These are phyloP conservation scores for Dendrolimus kikuchii DNA, from an alignment of 1,140 invertebrate species.

Conservation along the genomic window DNA sequence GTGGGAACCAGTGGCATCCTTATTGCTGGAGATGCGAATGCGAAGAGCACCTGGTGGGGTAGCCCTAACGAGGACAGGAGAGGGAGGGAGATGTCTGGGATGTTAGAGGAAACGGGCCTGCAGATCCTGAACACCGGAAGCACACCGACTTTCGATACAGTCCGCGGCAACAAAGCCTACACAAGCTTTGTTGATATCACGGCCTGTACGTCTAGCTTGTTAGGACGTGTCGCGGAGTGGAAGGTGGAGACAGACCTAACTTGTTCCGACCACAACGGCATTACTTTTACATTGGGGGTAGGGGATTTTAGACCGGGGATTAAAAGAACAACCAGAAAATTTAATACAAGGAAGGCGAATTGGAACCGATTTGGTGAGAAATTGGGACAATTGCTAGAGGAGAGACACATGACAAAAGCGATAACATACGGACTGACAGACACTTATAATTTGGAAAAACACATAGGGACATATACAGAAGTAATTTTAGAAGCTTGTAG, in stretches of 20 bases:
- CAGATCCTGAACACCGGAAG: constrained; percentile 10
- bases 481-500: constrained; percentile 6
- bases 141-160: constrained; percentile 15
- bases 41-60: constrained; percentile 17
- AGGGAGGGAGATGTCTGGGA: constrained; percentile 4
- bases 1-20: not conserved
- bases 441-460: constrained; percentile 4
- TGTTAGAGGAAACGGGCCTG: constrained; percentile 5
- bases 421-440: constrained; percentile 9
- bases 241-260: constrained; percentile 4
- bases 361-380: constrained; percentile 13
- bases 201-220: constrained; percentile 3
- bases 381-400: constrained; percentile 1
- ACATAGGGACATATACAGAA: constrained; percentile 2
- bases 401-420: constrained; percentile 1
- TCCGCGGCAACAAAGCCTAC: constrained; percentile 2
- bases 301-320: constrained; percentile 1
- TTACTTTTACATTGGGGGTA: constrained; percentile 7
- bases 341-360: constrained; percentile 20
- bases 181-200: constrained; percentile 11
- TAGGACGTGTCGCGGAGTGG: constrained; percentile 6
- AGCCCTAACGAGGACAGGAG: constrained; percentile 6
- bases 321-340: constrained; percentile 15
- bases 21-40: constrained; percentile 17
- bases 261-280: constrained; percentile 14